These are phyloP conservation scores for Scaptomyza graminum DNA, from an alignment of 1,140 invertebrate genomes.

Conservation along the genomic window DNA sequence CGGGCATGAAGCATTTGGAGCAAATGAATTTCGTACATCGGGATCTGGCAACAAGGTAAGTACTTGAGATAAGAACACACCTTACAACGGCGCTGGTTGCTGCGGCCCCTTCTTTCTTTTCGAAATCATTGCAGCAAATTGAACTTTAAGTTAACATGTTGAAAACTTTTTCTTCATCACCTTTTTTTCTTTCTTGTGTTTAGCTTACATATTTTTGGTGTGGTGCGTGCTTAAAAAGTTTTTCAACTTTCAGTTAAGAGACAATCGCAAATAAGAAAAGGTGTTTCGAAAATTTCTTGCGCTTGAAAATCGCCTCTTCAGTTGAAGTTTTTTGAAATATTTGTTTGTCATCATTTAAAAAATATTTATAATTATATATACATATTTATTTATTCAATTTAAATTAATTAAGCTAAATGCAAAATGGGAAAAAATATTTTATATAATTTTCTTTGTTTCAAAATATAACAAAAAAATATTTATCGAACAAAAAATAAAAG, in stretches of 20 bases:
- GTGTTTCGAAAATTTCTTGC: constrained; percentile 19
- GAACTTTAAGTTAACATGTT: constrained; percentile 54
- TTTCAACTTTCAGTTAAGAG: constrained; percentile 33
- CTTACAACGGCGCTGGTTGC: not conserved
- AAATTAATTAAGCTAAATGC: no score
- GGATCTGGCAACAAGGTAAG: constrained; percentile 91
- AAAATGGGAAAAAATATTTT: no score
- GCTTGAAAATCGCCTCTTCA: not conserved
- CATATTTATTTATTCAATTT: no score
- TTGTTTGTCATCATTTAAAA: no score
- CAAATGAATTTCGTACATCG: constrained; percentile 91
- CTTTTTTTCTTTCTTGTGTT: constrained; percentile 6
- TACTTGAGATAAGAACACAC: constrained; percentile 59
- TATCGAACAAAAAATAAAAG: no score
- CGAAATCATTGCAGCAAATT: constrained; percentile 55
- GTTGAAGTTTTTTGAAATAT: no score
- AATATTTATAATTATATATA: no score
- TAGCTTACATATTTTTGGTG: not conserved
- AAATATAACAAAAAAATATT: no score
- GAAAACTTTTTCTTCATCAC: constrained; percentile 16
- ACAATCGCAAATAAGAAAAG: constrained; percentile 28
- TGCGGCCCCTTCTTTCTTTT: not conserved
- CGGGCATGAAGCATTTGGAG: constrained; percentile 94
- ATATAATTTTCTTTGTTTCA: no score
- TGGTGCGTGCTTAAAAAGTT: constrained; percentile 41